These are phyloP conservation scores for Darevskia mixta DNA, from an alignment of 2,797 vertebrate genomes.

Conservation along the genomic window DNA sequence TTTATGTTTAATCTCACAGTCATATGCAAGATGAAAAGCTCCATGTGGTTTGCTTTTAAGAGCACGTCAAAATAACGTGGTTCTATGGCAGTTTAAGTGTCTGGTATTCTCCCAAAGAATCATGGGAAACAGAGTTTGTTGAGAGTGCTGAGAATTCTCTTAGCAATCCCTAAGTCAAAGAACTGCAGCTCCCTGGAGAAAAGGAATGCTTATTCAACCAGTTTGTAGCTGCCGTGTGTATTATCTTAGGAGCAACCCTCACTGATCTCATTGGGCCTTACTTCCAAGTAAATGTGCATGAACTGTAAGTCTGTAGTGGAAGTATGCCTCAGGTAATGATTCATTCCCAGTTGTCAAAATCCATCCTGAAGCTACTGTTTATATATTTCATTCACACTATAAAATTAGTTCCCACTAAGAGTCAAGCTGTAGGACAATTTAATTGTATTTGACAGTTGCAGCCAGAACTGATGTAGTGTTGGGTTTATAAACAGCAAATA, in stretches of 20 bases:
- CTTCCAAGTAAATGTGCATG: neutral
- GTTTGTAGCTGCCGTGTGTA: neutral
- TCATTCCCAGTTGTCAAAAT: neutral
- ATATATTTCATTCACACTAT: neutral
- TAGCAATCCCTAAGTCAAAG: neutral
- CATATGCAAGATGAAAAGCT: neutral
- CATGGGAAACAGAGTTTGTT: neutral
- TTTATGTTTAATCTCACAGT: neutral
- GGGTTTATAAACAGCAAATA: too few species aligned
- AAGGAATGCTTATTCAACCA: neutral
- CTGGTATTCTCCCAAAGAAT: neutral
- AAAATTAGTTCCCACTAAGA: neutral
- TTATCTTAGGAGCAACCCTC: neutral
- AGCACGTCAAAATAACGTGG: too few species aligned
- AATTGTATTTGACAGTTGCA: neutral
- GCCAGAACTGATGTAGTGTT: neutral
- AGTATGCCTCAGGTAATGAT: neutral
- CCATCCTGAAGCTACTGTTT: neutral
- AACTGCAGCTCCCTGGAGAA: neutral
- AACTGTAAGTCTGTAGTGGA: neutral
- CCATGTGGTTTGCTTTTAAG: neutral
- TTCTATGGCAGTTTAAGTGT: neutral
- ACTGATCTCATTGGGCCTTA: neutral
- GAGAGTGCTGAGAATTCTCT: neutral
- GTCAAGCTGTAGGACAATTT: neutral